Evolutionary conservation across 2,797 vertebrate genomes (phyloP), one percentile per base, ranked within the genome.

Genomic region (Anabacerthia variegaticeps): DNA sequence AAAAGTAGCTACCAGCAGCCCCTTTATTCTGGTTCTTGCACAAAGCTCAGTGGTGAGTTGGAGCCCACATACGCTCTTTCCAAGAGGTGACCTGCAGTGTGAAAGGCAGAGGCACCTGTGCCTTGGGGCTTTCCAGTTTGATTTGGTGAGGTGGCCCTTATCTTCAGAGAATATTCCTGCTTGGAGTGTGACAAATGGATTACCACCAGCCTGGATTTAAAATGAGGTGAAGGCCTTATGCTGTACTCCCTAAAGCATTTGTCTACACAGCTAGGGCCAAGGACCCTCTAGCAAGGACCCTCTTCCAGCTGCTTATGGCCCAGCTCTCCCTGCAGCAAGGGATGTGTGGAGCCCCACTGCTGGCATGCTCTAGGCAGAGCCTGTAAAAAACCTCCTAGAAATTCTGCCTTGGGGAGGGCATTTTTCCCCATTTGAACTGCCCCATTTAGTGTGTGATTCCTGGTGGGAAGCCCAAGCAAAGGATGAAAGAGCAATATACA

Each of bases 271-370:
- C 49, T 84, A 63, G 21, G 23, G 23, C 19, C 34, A 56, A 83
- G 32, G 66, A 34, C 13, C 6, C 12, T 32, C n/a, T 34, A 37
- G 27, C 20, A 30, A 30, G 37, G 59, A 15, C 37, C 59, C 8
- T 32, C 36, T 46, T 83, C 12, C 56, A 5, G 3, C 10, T 76
- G 23, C 27, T 77, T 28, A 37, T 1, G 0, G 28, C 32, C 34
- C 80, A 62, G 43, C 3, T 83, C 30, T 66, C 43, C 2, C 2
- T 20, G 6, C 0, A 3, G 37, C 24, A 21, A 17, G 39, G 17
- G 21, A 19, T 59, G n/a, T 58, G 6, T 1, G 7, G 3, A n/a
- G 30, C 21, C 43, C 16, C 0, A 54, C 11, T 4, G 12, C 8
- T 20, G 30, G 52, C 48, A 39, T 1, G 2, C 39, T 34, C 37